Base-by-base conservation (phyloP, 2,888 invertebrate species). In the Synergus umbraculus region DNA sequence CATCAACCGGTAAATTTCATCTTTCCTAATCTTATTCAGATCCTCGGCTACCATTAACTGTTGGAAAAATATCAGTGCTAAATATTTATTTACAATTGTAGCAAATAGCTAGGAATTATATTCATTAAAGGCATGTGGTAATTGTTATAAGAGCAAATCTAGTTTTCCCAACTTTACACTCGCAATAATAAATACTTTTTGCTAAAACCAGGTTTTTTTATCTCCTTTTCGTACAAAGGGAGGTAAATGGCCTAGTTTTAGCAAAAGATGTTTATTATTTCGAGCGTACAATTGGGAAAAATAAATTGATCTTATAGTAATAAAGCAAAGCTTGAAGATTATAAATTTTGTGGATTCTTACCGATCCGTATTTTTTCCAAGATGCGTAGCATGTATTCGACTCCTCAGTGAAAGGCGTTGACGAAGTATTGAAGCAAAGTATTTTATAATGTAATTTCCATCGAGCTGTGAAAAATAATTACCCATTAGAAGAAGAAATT, bases 1-100 rank as follows among this genome's bases (percentile, higher is more conserved):
- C 60, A 97, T 93, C 0, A 96, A 94, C 83, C 96, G 95, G 79
- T 95, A 93, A 1, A 96, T 95, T 89, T 97, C 97, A 85, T 95
- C 94, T 43, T 92, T 92, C 84, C 95, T 93, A 84, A 95, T 92
- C 4, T 92, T 83, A 0, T 94, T 93, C 4, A 94, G 88, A 81
- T 95, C 94, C 65, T 93, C 93, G 66, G 94, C 92, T 0, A 94
- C 93, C 93, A 96, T 95, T 0, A 96, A 92, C 90, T 96, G 94
- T 64, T 86, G 83, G 73, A 22, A 29, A 54, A 49, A 49, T 37
- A 5, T 37, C 2, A 37, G 22, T 15, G 37, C 15, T 1, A 15
- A 8, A 29, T 22, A 18, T 7, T 13, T 5, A n/a, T 13, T 69
- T 46, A 4, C 13, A 29, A 10, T 22, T 63, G 12, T 12, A 5